A percentile compares a stretch with the other conserved stretches of the same genome.
Evolutionary conservation across 2,113 vertebrate genomes (phyloP).

Genomic region (Brachyhypopomus occidentalis): DNA sequence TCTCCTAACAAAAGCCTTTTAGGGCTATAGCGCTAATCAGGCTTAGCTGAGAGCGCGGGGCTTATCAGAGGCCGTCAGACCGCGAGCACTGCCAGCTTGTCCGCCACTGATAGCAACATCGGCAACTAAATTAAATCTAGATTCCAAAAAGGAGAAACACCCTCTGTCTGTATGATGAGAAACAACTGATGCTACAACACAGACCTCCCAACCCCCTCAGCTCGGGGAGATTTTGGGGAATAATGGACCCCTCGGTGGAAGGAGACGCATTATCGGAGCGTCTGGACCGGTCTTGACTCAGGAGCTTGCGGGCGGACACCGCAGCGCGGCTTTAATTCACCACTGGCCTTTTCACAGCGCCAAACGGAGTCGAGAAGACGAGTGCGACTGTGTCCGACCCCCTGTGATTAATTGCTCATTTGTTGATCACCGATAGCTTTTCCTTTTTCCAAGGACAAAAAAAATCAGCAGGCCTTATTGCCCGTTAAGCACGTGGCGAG

Average conservation of each 20-base stretch:
- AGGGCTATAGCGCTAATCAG: constrained; percentile 64
- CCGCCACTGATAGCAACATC: constrained; percentile 62
- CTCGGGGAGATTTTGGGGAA: constrained; percentile 45
- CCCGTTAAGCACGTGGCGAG: constrained; percentile 35
- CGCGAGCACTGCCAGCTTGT: constrained; percentile 57
- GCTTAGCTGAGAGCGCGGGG: constrained; percentile 60
- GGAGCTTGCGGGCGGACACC: not conserved
- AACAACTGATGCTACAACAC: constrained; percentile 44
- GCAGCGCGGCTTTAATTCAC: constrained; percentile 33
- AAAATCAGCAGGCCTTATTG: constrained; percentile 46
- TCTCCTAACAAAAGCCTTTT: constrained; percentile 67
- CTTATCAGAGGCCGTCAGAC: constrained; percentile 64
- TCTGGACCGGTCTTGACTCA: constrained; percentile 19
- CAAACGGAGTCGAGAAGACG: constrained; percentile 5
- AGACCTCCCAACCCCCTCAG: not conserved
- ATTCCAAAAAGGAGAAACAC: constrained; percentile 56
- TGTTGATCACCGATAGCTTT: constrained; percentile 55
- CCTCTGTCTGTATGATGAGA: constrained; percentile 56
- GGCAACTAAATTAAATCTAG: constrained; percentile 68
- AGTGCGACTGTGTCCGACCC: constrained; percentile 15
- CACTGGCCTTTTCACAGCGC: constrained; percentile 26
- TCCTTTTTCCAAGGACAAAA: constrained; percentile 41
- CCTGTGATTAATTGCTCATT: constrained; percentile 54
- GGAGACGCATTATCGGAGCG: constrained; percentile 19
- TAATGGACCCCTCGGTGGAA: constrained; percentile 42